A percentile compares a stretch with the other conserved stretches of the same genome.
These are phyloP conservation scores for Cheilinus undulatus DNA, from an alignment of 2,113 vertebrate genomes.

Conservation along the genomic window DNA sequence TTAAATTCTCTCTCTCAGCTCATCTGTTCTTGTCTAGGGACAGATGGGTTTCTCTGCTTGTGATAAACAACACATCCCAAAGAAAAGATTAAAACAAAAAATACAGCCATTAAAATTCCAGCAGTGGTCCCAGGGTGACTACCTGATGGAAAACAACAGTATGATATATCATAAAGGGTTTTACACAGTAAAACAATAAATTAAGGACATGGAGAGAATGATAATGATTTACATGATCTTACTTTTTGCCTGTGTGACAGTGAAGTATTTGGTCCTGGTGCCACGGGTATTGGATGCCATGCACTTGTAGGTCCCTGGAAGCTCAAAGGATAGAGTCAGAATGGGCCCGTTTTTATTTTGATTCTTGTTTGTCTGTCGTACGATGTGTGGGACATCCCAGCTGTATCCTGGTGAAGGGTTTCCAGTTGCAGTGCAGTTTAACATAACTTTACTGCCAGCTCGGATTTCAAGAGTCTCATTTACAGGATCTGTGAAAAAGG, in stretches of 20 bases:
- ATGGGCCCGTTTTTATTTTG: neutral
- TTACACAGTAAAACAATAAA: slow-evolving; percentile 3
- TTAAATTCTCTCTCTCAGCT: slow-evolving; percentile 44
- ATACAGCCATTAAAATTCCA: slow-evolving; percentile 52
- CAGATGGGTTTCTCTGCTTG: slow-evolving; percentile 29
- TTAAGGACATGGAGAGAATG: neutral
- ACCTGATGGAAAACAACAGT: slow-evolving; percentile 52
- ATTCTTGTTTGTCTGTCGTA: neutral
- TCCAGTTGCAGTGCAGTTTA: slow-evolving; percentile 74
- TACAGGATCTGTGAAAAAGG: slow-evolving; percentile 23
- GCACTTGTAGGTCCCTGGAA: slow-evolving; percentile 73
- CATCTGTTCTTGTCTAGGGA: neutral
- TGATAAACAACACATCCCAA: slow-evolving; percentile 51
- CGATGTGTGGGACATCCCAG: slow-evolving; percentile 39
- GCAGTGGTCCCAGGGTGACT: slow-evolving; percentile 51
- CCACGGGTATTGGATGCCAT: slow-evolving; percentile 57
- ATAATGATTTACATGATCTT: slow-evolving; percentile 12
- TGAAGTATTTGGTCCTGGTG: slow-evolving; percentile 56
- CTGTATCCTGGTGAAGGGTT: slow-evolving; percentile 67
- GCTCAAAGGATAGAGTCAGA: neutral
- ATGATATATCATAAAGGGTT: slow-evolving; percentile 25
- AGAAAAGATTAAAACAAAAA: slow-evolving; percentile 39
- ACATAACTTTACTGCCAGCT: neutral
- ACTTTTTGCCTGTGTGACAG: slow-evolving; percentile 51
- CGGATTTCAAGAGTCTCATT: slow-evolving; percentile 43